Conservation (phyloP, 2,888 invertebrate genomes). For the Litoditis marina region DNA sequence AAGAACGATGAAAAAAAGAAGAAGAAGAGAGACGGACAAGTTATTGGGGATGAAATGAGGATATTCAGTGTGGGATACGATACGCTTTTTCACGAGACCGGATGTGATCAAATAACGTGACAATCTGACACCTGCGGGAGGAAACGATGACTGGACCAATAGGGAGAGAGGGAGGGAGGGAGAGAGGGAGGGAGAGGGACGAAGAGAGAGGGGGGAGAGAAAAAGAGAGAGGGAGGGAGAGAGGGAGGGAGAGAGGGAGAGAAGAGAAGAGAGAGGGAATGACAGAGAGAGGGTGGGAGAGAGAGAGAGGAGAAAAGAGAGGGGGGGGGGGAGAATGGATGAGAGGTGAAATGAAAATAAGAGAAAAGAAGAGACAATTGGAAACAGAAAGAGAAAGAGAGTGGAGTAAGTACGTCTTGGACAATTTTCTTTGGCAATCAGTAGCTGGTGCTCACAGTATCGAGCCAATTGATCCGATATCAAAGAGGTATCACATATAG, state of each 20-base stretch:
- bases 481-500: too few relatives aligned
- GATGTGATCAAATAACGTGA: constrained; percentile 2
- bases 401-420: too few relatives aligned
- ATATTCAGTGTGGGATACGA: too few relatives aligned
- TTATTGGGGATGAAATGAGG: too few relatives aligned
- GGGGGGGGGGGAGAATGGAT: background rate
- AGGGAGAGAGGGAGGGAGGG: background rate
- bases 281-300: background rate
- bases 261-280: background rate
- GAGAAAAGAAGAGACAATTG: too few relatives aligned
- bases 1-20: too few relatives aligned
- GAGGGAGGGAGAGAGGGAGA: background rate
- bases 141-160: background rate
- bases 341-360: background rate
- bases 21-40: too few relatives aligned
- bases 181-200: constrained; percentile 7
- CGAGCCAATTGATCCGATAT: too few relatives aligned
- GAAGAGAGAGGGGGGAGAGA: background rate
- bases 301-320: background rate
- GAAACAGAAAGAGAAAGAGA: too few relatives aligned
- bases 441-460: too few relatives aligned
- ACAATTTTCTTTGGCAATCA: too few relatives aligned
- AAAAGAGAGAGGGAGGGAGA: background rate
- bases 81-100: background rate
- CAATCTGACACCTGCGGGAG: background rate